These are phyloP conservation scores for Unio delphinus DNA, from an alignment of 2,888 invertebrate genomes.

Conservation along the genomic window DNA sequence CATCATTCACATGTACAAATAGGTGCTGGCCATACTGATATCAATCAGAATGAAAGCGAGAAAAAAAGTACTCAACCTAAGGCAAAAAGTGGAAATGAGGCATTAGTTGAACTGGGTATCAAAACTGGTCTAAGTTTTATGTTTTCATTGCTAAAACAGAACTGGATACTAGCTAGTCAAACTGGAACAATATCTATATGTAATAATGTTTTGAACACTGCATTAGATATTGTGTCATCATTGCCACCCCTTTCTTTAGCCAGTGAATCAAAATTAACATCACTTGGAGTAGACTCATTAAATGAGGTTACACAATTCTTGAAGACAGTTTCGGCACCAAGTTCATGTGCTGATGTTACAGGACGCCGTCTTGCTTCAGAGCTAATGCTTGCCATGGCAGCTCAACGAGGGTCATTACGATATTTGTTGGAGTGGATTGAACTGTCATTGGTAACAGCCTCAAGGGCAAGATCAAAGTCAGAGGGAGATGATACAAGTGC, in stretches of 20 bases:
- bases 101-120: conserved; percentile 77
- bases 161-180: conserved; percentile 72
- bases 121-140: conserved; percentile 77
- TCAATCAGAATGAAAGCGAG: conserved; percentile 2
- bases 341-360: conserved; percentile 73
- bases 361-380: conserved; percentile 72
- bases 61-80: conserved; percentile 18
- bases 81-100: conserved; percentile 69
- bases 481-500: conserved; percentile 21
- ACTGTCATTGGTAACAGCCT: conserved; percentile 74
- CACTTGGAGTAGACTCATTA: conserved; percentile 72
- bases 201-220: conserved; percentile 77
- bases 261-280: conserved; percentile 76
- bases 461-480: conserved; percentile 28
- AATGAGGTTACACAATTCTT: conserved; percentile 74
- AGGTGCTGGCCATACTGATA: neutral
- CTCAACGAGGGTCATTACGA: conserved; percentile 77
- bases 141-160: conserved; percentile 77
- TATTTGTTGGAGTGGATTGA: conserved; percentile 79
- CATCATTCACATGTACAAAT: conserved; percentile 70
- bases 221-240: conserved; percentile 75
- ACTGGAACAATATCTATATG: conserved; percentile 73
- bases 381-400: conserved; percentile 75
- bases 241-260: conserved; percentile 77
- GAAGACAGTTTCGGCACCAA: conserved; percentile 74